Evolutionary conservation across 2,797 vertebrate species (phyloP).

Genomic region (Apodemus agrarius): DNA sequence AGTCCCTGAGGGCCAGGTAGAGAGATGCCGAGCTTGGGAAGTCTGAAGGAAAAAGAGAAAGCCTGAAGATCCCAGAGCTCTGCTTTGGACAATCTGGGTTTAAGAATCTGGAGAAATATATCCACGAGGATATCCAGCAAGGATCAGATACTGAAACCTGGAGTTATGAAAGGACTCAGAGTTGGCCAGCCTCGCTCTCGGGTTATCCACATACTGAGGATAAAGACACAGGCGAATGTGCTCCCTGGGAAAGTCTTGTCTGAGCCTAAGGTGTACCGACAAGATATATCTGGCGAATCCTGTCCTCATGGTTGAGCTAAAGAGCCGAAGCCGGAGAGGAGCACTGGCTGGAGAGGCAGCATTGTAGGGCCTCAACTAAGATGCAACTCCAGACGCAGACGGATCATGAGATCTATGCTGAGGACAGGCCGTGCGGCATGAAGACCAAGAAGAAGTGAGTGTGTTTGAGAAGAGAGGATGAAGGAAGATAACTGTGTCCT

Average conservation of each 20-base stretch:
- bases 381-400: not conserved
- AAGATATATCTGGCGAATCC: not conserved
- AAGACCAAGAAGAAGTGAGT: not conserved
- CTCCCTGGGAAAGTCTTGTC: not conserved
- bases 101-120: not conserved
- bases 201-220: not conserved
- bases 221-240: not conserved
- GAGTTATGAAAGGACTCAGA: not conserved
- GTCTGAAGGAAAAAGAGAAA: not conserved
- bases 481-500: not conserved
- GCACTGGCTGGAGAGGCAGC: not conserved
- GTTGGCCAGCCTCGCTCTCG: not conserved
- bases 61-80: not conserved
- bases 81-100: not conserved
- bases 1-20: not conserved
- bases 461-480: not conserved
- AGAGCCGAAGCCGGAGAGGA: not conserved
- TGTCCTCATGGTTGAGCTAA: not conserved
- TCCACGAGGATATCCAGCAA: not conserved
- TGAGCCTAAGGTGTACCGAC: not conserved
- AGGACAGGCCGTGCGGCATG: no score
- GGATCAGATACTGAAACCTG: not conserved
- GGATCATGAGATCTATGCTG: no score
- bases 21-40: not conserved
- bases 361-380: not conserved